A percentile compares a stretch with the other conserved stretches of the same genome.
phyloP scores from a whole-genome alignment of 2,888 invertebrate species.

The Tachina lurida region DNA sequence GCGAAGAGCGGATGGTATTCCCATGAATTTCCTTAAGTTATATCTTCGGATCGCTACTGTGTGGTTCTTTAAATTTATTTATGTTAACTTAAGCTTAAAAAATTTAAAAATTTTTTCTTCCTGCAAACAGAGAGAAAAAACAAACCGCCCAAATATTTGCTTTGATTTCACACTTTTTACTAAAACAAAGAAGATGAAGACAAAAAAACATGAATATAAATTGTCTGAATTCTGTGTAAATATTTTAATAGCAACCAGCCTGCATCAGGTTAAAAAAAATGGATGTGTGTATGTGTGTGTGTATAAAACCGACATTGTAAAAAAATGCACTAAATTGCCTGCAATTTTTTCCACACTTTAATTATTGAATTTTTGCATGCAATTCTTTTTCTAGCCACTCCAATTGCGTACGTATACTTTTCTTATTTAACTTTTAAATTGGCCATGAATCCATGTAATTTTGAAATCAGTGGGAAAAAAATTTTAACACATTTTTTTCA shows the following conservation, averaged over 20 bases:
- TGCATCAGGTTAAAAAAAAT: neutral
- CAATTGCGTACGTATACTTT: neutral
- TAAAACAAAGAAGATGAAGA: neutral
- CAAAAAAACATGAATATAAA: neutral
- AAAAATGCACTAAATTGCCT: slow-evolving; percentile 43
- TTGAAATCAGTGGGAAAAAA: slow-evolving; percentile 19
- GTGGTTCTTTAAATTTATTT: no score
- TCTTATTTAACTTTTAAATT: slow-evolving; percentile 36
- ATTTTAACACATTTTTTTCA: slow-evolving; percentile 2
- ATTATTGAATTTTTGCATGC: slow-evolving; percentile 57
- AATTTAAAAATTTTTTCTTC: no score
- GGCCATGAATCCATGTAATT: slow-evolving; percentile 64
- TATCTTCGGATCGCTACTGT: no score
- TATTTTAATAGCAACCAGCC: slow-evolving; percentile 30
- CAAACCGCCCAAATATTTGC: neutral
- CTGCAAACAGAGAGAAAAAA: neutral
- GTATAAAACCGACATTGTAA: slow-evolving; percentile 5
- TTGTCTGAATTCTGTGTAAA: neutral
- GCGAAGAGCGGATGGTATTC: no score
- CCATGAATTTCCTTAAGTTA: no score
- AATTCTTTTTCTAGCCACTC: neutral
- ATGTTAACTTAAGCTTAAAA: no score
- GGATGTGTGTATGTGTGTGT: neutral
- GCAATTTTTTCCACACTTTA: slow-evolving; percentile 45
- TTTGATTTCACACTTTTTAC: slow-evolving; percentile 18